Percentiles rank a stretch among this genome's conserved stretches.
Evolutionary conservation across 2,797 vertebrate genomes (phyloP).

Genomic region (Eulemur albifrons): DNA sequence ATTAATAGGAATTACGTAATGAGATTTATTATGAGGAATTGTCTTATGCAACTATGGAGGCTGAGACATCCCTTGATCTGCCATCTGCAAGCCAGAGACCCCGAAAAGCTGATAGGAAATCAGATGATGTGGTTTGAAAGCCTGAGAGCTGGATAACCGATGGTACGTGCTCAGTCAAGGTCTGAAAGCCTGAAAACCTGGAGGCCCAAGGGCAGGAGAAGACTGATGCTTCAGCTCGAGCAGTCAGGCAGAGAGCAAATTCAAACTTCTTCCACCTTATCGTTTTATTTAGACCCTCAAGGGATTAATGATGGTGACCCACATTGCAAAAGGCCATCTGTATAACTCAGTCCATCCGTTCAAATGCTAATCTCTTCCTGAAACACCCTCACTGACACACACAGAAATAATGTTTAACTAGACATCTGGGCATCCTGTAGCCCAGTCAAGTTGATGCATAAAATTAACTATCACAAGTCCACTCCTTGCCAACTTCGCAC

Average conservation of each 20-base stretch:
- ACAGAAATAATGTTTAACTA: not conserved
- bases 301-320: not conserved
- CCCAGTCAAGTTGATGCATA: not conserved
- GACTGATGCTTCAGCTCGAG: too few relatives aligned
- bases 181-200: not conserved
- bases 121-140: too few relatives aligned
- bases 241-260: not conserved
- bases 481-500: not conserved
- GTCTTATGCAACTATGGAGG: not conserved
- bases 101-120: not conserved
- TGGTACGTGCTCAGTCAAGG: not conserved
- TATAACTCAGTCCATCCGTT: not conserved
- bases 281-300: not conserved
- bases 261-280: not conserved
- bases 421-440: not conserved
- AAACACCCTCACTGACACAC: not conserved
- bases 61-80: too few relatives aligned
- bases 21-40: not conserved
- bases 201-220: too few relatives aligned
- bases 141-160: accelerated
- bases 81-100: not conserved
- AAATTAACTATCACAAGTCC: not conserved
- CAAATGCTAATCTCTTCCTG: not conserved
- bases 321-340: too few relatives aligned
- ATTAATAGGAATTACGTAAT: not conserved